phyloP scores from a whole-genome alignment of 1,140 invertebrate species.

The Lasioglossum baleicum region DNA sequence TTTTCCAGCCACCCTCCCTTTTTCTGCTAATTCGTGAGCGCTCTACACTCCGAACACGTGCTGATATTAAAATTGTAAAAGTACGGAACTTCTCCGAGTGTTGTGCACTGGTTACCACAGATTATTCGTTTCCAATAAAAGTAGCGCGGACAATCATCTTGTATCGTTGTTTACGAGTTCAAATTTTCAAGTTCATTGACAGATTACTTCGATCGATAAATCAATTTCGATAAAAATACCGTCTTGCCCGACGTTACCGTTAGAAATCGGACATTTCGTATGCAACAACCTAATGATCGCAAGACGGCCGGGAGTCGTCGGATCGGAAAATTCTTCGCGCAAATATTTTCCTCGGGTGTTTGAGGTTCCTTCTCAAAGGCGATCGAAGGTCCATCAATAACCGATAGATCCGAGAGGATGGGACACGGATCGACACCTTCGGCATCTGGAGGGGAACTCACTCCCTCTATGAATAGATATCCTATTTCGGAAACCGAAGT shows the following conservation, averaged over 20 bases:
- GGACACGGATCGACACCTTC: slow-evolving; percentile 27
- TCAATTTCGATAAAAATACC: no score
- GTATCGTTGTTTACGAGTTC: no score
- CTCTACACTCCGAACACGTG: not conserved
- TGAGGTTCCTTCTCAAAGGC: slow-evolving; percentile 14
- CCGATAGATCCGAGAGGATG: slow-evolving; percentile 41
- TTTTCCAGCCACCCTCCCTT: not conserved
- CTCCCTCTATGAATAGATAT: slow-evolving; percentile 40
- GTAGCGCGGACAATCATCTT: no score
- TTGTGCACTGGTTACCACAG: not conserved
- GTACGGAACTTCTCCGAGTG: not conserved
- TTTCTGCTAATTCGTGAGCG: not conserved
- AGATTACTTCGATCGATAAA: no score
- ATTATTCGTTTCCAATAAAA: no score
- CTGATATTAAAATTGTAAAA: not conserved
- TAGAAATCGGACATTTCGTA: no score
- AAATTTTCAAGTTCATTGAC: no score
- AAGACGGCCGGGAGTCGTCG: not conserved
- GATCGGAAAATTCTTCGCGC: slow-evolving; percentile 23
- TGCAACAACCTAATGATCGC: no score
- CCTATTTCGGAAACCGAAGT: slow-evolving; percentile 44
- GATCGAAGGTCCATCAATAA: slow-evolving; percentile 37
- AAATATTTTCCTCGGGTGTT: slow-evolving; percentile 38
- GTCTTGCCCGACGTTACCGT: no score
- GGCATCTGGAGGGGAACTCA: slow-evolving; percentile 20